Evolutionary conservation across 2,113 vertebrate genomes (phyloP).

Genomic region (Poeciliopsis turrubarensis): DNA sequence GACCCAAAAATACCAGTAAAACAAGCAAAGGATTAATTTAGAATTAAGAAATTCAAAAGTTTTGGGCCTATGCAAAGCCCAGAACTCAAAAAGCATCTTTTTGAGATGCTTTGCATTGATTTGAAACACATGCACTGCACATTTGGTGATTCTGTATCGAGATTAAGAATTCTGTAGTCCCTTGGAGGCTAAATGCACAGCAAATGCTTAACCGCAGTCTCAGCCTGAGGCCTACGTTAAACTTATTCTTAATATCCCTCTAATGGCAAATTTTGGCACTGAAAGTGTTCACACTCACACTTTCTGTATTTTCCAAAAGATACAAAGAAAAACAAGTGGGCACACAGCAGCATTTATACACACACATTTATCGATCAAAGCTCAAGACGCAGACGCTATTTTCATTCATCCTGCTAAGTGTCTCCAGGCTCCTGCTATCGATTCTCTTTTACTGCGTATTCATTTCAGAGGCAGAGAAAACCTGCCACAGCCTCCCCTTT

Average conservation of each 20-base stretch:
- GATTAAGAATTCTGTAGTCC: background rate
- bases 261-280: background rate
- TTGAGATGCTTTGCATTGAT: too few species aligned
- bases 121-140: background rate
- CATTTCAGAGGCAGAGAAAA: conserved; percentile 60
- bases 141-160: background rate
- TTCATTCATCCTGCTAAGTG: conserved; percentile 63
- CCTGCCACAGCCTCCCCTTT: conserved; percentile 45
- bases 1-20: too few species aligned
- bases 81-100: too few species aligned
- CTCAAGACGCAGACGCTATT: conserved; percentile 42
- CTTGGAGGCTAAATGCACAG: background rate
- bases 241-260: background rate
- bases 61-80: too few species aligned
- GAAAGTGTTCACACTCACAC: background rate
- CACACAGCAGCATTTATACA: background rate
- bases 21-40: too few species aligned
- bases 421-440: conserved; percentile 58
- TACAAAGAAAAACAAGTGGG: background rate
- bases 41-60: too few species aligned
- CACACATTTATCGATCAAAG: conserved; percentile 49
- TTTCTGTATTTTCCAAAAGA: background rate
- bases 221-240: background rate
- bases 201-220: background rate
- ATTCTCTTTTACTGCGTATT: conserved; percentile 60